A percentile compares a stretch with the other conserved stretches of the same genome.
These are phyloP conservation scores for Sialis fuliginosa DNA, from an alignment of 2,888 invertebrate genomes.

Conservation along the genomic window DNA sequence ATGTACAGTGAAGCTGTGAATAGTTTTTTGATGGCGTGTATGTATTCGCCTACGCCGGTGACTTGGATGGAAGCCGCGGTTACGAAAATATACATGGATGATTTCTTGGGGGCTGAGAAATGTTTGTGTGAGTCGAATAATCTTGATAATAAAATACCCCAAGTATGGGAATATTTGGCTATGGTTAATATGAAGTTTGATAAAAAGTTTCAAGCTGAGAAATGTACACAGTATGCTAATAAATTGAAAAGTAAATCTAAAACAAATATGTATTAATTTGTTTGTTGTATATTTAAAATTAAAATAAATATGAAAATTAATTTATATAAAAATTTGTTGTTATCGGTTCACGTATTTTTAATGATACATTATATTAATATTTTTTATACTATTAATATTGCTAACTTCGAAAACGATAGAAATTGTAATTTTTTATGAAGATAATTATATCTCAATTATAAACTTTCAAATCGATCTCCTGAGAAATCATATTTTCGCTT, in stretches of 20 bases:
- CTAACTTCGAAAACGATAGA: no score
- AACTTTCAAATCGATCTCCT: no score
- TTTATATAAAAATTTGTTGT: no score
- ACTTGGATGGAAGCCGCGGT: slow-evolving; percentile 20
- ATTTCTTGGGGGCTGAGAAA: slow-evolving; percentile 22
- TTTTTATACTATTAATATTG: no score
- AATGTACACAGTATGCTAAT: slow-evolving; percentile 19
- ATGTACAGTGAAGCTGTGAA: slow-evolving; percentile 7
- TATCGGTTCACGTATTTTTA: no score
- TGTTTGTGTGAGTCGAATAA: slow-evolving; percentile 22
- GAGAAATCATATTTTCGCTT: no score
- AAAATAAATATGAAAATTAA: no score
- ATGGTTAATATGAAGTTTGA: slow-evolving; percentile 20
- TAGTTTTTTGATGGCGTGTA: slow-evolving; percentile 18
- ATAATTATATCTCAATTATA: no score
- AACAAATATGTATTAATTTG: neutral
- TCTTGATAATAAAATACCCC: slow-evolving; percentile 20
- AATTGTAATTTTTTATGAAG: no score
- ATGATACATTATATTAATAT: no score
- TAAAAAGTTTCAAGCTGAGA: slow-evolving; percentile 18
- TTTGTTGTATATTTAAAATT: no score
- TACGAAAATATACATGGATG: slow-evolving; percentile 18
- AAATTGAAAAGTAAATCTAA: slow-evolving; percentile 10
- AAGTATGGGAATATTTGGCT: slow-evolving; percentile 22
- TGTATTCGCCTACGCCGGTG: slow-evolving; percentile 20